A percentile compares a stretch with the other conserved stretches of the same genome.
Conservation (phyloP, 2,113 vertebrate genomes). For the Ia io region DNA sequence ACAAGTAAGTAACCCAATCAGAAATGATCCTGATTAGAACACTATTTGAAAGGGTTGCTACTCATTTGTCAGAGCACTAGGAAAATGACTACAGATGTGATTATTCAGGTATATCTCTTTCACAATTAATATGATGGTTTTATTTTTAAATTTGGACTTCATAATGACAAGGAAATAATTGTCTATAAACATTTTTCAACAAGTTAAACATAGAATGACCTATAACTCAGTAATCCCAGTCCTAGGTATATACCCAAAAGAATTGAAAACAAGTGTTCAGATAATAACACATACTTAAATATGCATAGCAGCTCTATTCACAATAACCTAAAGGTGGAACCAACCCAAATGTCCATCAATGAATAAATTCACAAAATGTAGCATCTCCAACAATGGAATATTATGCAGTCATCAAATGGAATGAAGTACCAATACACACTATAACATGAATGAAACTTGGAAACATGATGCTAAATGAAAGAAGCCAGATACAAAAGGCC, state of each 20-base stretch:
- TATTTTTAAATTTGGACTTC: neutral
- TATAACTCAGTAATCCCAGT: neutral
- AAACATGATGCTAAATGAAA: neutral
- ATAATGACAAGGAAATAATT: neutral
- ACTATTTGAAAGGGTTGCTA: neutral
- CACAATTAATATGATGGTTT: neutral
- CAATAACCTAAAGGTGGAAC: neutral
- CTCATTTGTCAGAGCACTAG: neutral
- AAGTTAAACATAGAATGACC: slow-evolving; percentile 3
- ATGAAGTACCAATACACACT: neutral
- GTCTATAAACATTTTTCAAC: neutral
- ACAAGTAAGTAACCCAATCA: neutral
- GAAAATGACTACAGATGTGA: neutral
- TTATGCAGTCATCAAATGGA: neutral
- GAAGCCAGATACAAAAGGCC: neutral
- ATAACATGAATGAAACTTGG: neutral
- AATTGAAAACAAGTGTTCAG: slow-evolving; percentile 20
- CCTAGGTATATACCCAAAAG: neutral
- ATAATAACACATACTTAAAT: neutral
- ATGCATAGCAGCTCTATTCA: neutral
- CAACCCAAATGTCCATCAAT: neutral
- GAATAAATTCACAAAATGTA: neutral
- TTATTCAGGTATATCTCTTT: neutral
- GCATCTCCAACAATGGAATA: neutral
- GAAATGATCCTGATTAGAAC: neutral